Evolutionary conservation across 2,888 invertebrate genomes (phyloP).

Genomic region (Aphodius granarius): DNA sequence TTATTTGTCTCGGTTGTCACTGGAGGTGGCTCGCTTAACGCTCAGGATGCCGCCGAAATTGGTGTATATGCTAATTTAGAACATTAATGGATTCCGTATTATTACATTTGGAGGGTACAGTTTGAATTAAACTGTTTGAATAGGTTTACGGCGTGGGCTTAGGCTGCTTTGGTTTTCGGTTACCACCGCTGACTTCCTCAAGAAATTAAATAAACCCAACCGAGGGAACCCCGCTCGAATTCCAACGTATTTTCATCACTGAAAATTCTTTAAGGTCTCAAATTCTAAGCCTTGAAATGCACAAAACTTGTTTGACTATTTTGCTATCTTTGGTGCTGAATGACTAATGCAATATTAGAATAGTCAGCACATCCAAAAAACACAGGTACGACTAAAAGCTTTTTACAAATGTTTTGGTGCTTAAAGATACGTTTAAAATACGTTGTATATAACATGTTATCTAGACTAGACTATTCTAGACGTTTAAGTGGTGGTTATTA

Average conservation of each 20-base stretch:
- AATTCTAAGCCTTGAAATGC: neutral
- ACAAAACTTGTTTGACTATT: too few species aligned
- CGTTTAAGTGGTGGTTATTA: too few species aligned
- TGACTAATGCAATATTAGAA: too few species aligned
- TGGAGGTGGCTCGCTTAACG: conserved; percentile 41
- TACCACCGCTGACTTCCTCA: conserved; percentile 38
- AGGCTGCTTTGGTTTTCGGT: conserved; percentile 16
- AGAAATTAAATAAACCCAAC: conserved; percentile 34
- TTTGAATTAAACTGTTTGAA: conserved; percentile 48
- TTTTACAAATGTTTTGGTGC: too few species aligned
- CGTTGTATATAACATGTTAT: too few species aligned
- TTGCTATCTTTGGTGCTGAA: too few species aligned
- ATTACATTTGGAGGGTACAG: conserved; percentile 49
- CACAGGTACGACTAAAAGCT: too few species aligned
- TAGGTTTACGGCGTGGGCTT: conserved; percentile 43
- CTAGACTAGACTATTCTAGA: too few species aligned
- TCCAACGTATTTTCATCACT: neutral
- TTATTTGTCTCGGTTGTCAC: conserved; percentile 38
- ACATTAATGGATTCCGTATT: conserved; percentile 50
- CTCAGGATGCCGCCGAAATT: conserved; percentile 36
- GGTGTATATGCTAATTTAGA: conserved; percentile 50
- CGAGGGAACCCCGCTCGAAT: conserved; percentile 7
- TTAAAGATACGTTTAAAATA: too few species aligned
- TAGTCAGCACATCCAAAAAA: too few species aligned
- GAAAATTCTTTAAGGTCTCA: neutral